Conservation (phyloP, 2,797 vertebrate species). For the Simalia tracyae region DNA sequence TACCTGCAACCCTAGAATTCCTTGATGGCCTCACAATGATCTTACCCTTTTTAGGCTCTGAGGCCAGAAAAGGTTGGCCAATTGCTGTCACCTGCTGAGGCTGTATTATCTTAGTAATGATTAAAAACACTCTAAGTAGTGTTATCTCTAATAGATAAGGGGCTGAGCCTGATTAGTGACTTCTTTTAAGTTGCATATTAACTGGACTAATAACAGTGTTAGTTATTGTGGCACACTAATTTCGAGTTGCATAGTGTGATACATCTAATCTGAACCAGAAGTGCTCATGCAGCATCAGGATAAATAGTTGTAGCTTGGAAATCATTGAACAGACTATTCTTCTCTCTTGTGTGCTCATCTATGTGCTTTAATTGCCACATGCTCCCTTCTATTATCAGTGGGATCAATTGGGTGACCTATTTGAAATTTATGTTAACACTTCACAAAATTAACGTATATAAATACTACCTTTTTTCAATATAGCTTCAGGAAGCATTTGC, state of each 20-base stretch:
- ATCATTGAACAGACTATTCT: not conserved
- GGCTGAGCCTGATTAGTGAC: not conserved
- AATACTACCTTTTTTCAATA: conserved; percentile 13
- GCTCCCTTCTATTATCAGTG: not conserved
- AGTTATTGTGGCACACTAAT: not conserved
- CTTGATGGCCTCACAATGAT: not conserved
- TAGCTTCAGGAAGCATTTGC: conserved; percentile 92
- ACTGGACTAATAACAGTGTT: not conserved
- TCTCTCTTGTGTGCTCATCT: not conserved
- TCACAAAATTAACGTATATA: no score
- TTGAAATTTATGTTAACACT: no score
- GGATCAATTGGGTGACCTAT: not conserved
- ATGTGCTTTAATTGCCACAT: not conserved
- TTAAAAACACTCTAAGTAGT: not conserved
- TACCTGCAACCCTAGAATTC: not conserved
- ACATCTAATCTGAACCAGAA: not conserved
- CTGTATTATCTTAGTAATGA: not conserved
- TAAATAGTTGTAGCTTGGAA: not conserved
- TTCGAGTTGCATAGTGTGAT: not conserved
- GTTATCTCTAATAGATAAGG: not conserved
- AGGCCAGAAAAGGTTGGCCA: not conserved
- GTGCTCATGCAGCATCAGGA: not conserved
- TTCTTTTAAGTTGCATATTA: not conserved
- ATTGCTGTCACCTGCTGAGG: not conserved
- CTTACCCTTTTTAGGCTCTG: not conserved